phyloP scores from a whole-genome alignment of 2,113 vertebrate genomes.

The Epinephelus fuscoguttatus region DNA sequence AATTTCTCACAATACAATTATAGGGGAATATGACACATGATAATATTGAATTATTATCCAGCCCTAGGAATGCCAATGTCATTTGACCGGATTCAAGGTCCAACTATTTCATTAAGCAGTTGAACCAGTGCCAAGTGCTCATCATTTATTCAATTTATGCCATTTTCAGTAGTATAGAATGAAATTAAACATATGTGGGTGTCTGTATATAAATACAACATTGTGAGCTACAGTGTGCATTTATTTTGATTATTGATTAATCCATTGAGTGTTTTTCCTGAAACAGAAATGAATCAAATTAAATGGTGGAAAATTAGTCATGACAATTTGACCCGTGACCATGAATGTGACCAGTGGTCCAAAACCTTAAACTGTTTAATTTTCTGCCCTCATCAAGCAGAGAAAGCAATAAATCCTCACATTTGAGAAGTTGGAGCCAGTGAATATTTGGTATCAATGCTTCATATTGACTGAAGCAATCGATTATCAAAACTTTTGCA shows the following conservation, averaged over 20 bases:
- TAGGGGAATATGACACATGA: slow-evolving; percentile 4
- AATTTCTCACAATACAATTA: neutral
- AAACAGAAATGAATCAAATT: neutral
- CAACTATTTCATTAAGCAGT: slow-evolving; percentile 33
- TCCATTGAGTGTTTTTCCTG: neutral
- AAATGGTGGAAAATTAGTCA: neutral
- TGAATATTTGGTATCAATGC: neutral
- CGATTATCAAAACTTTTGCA: neutral
- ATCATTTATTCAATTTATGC: slow-evolving; percentile 1
- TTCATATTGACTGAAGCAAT: neutral
- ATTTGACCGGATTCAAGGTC: slow-evolving; percentile 20
- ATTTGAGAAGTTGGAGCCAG: neutral
- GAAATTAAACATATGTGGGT: neutral
- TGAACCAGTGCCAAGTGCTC: slow-evolving; percentile 13
- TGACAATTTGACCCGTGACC: neutral
- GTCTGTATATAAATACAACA: neutral
- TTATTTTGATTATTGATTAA: neutral
- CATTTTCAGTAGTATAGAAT: neutral
- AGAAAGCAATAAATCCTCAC: neutral
- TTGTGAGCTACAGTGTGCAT: neutral
- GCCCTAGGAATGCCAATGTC: neutral
- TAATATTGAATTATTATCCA: slow-evolving; percentile 13
- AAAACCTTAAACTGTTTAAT: neutral
- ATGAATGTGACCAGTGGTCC: neutral
- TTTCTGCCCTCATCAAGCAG: neutral